A percentile compares a stretch with the other conserved stretches of the same genome.
Conservation (phyloP, 1,140 invertebrate genomes). For the Leptinotarsa texana region DNA sequence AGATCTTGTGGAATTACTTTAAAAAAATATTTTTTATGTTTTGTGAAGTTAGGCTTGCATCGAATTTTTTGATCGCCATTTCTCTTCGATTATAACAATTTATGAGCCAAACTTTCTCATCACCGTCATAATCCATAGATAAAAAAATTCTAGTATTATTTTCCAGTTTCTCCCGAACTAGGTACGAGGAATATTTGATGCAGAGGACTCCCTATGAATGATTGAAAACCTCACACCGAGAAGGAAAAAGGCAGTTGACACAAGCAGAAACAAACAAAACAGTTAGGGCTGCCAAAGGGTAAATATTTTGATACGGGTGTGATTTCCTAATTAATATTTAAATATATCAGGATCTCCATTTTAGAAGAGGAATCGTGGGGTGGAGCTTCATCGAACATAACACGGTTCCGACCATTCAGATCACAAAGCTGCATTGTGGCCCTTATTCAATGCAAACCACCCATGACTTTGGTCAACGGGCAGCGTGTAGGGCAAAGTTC, state of each 20-base stretch:
- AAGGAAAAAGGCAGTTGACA: constrained; percentile 1
- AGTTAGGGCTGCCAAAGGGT: constrained; percentile 28
- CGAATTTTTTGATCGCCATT: no score
- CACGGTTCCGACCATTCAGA: constrained; percentile 32
- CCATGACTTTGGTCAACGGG: constrained; percentile 6
- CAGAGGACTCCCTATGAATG: background rate
- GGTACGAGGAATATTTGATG: no score
- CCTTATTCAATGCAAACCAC: constrained; percentile 9
- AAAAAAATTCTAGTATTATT: no score
- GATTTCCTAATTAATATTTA: constrained; percentile 42
- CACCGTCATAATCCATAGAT: no score
- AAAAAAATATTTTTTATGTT: no score
- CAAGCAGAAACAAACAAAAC: background rate
- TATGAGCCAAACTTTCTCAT: no score
- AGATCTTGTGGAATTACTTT: no score
- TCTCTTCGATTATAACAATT: no score
- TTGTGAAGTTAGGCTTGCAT: no score
- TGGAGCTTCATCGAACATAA: constrained; percentile 28
- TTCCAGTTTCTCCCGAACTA: no score
- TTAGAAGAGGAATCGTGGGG: constrained; percentile 20
- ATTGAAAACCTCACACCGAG: background rate
- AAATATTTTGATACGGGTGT: constrained; percentile 41
- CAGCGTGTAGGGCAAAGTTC: constrained; percentile 9
- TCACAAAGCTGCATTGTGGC: constrained; percentile 4
- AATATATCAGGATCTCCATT: constrained; percentile 34